Percentiles rank a stretch among this genome's conserved stretches.
Evolutionary conservation across 2,888 invertebrate species (phyloP).

Genomic region (Vannuccia rotundouncinata): DNA sequence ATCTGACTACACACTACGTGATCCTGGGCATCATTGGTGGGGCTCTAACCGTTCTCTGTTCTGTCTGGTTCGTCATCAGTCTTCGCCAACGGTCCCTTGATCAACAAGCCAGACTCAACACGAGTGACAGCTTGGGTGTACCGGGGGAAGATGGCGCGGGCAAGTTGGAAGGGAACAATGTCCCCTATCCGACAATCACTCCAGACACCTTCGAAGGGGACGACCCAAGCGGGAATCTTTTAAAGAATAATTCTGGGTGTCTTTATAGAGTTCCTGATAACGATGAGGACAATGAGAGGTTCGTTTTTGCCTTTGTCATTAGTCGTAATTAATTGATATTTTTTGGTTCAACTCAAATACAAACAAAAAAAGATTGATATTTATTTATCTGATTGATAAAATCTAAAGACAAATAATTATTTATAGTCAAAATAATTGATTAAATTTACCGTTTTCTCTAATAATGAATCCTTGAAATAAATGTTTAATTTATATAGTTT

Average conservation of each 20-base stretch:
- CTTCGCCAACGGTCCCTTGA: not conserved
- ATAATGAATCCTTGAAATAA: no score
- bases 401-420: no score
- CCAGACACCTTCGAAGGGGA: not conserved
- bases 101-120: not conserved
- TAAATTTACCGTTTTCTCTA: no score
- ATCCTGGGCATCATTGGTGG: conserved; percentile 3
- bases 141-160: not conserved
- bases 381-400: no score
- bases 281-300: not conserved
- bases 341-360: no score
- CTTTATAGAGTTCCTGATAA: not conserved
- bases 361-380: no score
- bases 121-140: not conserved
- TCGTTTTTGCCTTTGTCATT: no score
- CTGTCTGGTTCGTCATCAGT: not conserved
- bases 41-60: not conserved
- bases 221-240: not conserved
- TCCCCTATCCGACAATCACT: not conserved
- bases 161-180: no score
- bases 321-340: no score
- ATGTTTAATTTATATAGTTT: no score
- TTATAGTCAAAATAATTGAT: no score
- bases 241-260: not conserved
- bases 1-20: not conserved